These are phyloP conservation scores for Entelurus aequoreus DNA, from an alignment of 2,113 vertebrate species.

Conservation along the genomic window DNA sequence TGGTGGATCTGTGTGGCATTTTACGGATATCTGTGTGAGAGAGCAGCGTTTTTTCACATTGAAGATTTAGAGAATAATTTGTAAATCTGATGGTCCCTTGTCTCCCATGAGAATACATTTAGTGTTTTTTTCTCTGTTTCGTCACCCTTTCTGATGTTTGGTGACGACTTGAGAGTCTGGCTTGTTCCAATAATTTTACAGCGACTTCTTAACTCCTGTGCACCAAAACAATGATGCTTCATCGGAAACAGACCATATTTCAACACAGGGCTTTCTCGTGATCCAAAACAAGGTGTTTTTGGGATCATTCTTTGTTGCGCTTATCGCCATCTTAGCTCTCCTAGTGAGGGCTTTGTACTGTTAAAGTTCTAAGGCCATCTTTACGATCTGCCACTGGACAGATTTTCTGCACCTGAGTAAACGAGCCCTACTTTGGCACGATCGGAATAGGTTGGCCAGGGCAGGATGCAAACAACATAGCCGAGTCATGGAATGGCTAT, in stretches of 20 bases:
- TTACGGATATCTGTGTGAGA: constrained; percentile 14
- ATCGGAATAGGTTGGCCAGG: no score
- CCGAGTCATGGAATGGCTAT: no score
- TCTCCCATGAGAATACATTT: constrained; percentile 10
- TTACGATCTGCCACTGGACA: constrained; percentile 1
- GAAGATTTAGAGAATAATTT: constrained; percentile 51
- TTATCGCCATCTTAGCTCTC: constrained; percentile 12
- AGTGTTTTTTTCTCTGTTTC: constrained; percentile 20
- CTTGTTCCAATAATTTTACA: constrained; percentile 43
- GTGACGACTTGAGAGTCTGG: constrained; percentile 30
- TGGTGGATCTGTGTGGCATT: constrained; percentile 32
- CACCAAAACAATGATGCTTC: constrained; percentile 38
- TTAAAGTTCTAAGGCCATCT: constrained; percentile 12
- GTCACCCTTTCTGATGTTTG: constrained; percentile 33
- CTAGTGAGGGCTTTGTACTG: not conserved
- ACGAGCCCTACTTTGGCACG: not conserved
- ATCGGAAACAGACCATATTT: constrained; percentile 40
- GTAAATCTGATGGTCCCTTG: constrained; percentile 9
- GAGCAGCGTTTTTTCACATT: not conserved
- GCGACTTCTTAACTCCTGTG: constrained; percentile 6
- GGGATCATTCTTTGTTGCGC: constrained; percentile 16
- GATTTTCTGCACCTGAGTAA: constrained; percentile 9
- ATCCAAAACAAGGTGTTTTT: constrained; percentile 37
- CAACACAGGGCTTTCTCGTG: constrained; percentile 46
- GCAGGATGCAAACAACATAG: no score